These are phyloP conservation scores for Girardinus metallicus DNA, from an alignment of 2,797 vertebrate species.

Conservation along the genomic window DNA sequence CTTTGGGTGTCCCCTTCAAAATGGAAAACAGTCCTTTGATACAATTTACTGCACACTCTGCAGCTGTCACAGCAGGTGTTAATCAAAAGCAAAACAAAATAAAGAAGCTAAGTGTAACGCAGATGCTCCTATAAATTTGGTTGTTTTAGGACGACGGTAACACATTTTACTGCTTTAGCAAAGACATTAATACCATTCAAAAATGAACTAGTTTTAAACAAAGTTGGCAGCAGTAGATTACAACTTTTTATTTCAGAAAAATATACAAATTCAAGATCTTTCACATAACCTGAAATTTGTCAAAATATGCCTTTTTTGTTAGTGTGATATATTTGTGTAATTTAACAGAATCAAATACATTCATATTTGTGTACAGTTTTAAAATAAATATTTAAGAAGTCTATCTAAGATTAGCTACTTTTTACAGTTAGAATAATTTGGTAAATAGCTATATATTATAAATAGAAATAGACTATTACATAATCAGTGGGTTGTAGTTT, in stretches of 20 bases:
- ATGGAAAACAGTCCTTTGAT: conserved; percentile 1
- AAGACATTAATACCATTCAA: neutral
- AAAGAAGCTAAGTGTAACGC: neutral
- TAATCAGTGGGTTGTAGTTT: neutral
- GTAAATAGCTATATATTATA: neutral
- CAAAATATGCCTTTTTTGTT: neutral
- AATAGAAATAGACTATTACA: neutral
- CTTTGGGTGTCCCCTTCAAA: neutral
- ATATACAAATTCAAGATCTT: neutral
- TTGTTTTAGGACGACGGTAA: neutral
- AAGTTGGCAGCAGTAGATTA: neutral
- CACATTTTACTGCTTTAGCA: neutral
- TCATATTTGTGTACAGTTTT: neutral
- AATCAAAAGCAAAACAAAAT: conserved; percentile 2
- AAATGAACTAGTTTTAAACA: neutral
- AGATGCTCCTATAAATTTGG: neutral
- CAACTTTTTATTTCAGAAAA: neutral
- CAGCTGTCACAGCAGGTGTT: conserved; percentile 9
- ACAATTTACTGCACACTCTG: neutral
- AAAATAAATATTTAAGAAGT: neutral
- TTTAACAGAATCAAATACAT: neutral
- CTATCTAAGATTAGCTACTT: neutral
- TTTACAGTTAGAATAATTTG: too few species aligned
- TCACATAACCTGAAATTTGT: neutral
- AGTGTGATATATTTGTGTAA: neutral